phyloP scores from a whole-genome alignment of 2,888 invertebrate genomes.

The Muscina levida region DNA sequence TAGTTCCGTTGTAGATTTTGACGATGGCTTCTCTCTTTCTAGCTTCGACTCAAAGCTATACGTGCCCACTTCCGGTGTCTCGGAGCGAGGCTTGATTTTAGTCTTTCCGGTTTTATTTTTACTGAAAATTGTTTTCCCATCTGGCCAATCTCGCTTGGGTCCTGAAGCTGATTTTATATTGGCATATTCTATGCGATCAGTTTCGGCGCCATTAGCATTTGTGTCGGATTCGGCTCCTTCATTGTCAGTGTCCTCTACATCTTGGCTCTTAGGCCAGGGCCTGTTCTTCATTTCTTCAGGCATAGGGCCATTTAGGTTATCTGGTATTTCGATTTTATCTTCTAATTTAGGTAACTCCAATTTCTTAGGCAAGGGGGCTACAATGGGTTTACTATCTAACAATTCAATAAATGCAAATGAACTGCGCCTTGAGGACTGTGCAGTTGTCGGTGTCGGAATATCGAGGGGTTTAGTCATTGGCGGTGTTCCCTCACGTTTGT shows the following conservation, averaged over 20 bases:
- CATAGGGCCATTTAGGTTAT: slow-evolving; percentile 38
- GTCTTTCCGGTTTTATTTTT: slow-evolving; percentile 18
- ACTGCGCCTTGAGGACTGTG: slow-evolving; percentile 73
- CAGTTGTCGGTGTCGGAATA: slow-evolving; percentile 64
- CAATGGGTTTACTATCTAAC: slow-evolving; percentile 72
- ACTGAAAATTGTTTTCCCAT: slow-evolving; percentile 72
- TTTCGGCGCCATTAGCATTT: slow-evolving; percentile 39
- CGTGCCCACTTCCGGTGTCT: slow-evolving; percentile 54
- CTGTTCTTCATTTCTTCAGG: slow-evolving; percentile 73
- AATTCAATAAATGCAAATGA: slow-evolving; percentile 77
- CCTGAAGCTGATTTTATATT: slow-evolving; percentile 70
- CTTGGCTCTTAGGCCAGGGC: slow-evolving; percentile 72
- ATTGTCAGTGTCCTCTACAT: slow-evolving; percentile 53
- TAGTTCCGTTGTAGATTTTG: slow-evolving; percentile 72
- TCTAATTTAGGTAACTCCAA: slow-evolving; percentile 71
- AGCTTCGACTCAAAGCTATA: slow-evolving; percentile 15
- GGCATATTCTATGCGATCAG: slow-evolving; percentile 65
- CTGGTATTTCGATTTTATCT: slow-evolving; percentile 66
- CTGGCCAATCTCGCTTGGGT: slow-evolving; percentile 74
- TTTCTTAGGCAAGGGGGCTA: slow-evolving; percentile 75
- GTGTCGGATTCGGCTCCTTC: slow-evolving; percentile 65
- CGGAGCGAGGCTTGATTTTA: slow-evolving; percentile 52
- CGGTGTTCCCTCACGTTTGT: slow-evolving; percentile 70
- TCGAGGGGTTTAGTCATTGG: slow-evolving; percentile 74
- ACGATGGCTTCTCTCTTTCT: slow-evolving; percentile 57